phyloP scores from a whole-genome alignment of 1,140 invertebrate genomes.

The Lamellibrachia luymesi region DNA sequence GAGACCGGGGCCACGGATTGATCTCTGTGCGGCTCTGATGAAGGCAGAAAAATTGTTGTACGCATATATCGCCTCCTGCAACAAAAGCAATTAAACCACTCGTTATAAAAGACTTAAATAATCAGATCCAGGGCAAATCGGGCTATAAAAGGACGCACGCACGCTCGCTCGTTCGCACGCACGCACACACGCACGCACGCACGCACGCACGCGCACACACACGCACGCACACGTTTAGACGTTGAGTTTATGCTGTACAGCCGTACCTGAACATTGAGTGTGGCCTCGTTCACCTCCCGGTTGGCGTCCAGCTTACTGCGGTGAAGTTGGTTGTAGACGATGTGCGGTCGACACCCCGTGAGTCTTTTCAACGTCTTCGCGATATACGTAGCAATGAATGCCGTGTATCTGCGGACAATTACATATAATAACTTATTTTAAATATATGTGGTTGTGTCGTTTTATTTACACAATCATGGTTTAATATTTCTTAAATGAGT shows the following conservation, averaged over 20 bases:
- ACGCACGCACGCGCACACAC: too few species aligned
- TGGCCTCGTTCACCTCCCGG: not conserved
- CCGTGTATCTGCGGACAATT: not conserved
- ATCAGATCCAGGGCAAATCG: too few species aligned
- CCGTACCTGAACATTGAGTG: not conserved
- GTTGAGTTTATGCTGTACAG: too few species aligned
- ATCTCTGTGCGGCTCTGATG: not conserved
- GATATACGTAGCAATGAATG: not conserved
- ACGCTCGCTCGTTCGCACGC: too few species aligned
- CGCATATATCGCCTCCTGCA: not conserved
- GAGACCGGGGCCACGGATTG: not conserved
- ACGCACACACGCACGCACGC: too few species aligned
- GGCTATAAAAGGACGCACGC: too few species aligned
- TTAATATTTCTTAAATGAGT: not conserved
- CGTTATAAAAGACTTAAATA: too few species aligned
- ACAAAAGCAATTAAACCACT: too few species aligned
- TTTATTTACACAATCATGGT: not conserved
- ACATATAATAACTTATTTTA: not conserved
- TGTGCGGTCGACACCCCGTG: not conserved
- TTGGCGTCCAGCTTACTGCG: conserved; percentile 18
- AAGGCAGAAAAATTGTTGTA: not conserved
- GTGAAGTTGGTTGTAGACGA: conserved; percentile 8
- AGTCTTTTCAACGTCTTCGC: not conserved
- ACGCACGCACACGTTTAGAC: too few species aligned
- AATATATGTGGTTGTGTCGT: not conserved